phyloP scores from a whole-genome alignment of 2,797 vertebrate genomes.

The Gallinago nigripennis region DNA sequence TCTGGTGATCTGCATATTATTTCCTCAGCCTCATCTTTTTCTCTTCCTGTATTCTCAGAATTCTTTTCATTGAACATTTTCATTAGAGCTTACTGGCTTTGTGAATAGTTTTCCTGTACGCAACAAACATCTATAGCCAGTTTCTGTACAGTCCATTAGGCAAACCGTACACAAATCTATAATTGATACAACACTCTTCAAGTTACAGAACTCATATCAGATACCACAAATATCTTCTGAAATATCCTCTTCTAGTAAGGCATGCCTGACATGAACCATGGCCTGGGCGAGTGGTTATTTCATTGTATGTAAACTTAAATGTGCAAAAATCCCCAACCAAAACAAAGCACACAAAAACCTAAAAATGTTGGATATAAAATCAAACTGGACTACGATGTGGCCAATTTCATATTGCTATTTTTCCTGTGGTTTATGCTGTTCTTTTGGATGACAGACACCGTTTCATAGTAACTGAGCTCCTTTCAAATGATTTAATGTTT shows the following conservation, averaged over 20 bases:
- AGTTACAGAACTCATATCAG: not conserved
- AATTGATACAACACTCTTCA: not conserved
- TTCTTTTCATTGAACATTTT: not conserved
- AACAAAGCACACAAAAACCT: not conserved
- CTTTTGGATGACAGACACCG: not conserved
- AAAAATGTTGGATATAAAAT: not conserved
- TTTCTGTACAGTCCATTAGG: not conserved
- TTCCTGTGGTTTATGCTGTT: not conserved
- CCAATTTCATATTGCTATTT: not conserved
- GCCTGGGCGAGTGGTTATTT: not conserved
- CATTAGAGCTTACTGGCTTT: not conserved
- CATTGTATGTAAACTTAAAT: not conserved
- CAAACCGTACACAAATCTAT: not conserved
- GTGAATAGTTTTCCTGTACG: not conserved
- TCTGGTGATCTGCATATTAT: not conserved
- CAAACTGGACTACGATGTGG: not conserved
- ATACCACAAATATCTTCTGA: not conserved
- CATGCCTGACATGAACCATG: not conserved
- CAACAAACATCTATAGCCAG: not conserved
- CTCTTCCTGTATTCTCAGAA: not conserved
- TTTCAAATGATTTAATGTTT: not conserved
- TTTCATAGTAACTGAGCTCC: not conserved
- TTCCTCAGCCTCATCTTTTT: not conserved
- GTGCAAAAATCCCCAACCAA: not conserved
- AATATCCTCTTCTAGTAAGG: not conserved